phyloP scores from a whole-genome alignment of 2,113 vertebrate species.

The Ahaetulla prasina region DNA sequence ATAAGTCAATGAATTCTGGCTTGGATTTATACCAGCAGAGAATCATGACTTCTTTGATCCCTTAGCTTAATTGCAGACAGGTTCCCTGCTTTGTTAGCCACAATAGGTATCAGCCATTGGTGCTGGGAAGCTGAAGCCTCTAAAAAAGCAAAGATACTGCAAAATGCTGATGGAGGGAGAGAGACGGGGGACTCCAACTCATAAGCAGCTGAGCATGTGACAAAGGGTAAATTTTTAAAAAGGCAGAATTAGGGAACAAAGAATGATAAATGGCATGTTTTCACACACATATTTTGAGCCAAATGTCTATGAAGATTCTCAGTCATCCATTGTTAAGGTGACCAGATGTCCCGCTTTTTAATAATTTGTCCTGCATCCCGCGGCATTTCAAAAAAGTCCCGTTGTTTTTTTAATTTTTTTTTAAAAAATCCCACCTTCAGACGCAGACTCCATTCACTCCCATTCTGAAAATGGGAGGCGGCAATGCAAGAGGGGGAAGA shows the following conservation, averaged over 20 bases:
- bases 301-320: background rate
- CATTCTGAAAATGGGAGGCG: too few species aligned
- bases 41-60: background rate
- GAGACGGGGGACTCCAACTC: background rate
- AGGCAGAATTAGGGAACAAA: background rate
- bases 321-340: too few species aligned
- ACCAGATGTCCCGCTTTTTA: too few species aligned
- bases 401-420: too few species aligned
- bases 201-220: background rate
- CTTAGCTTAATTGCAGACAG: background rate
- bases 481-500: too few species aligned
- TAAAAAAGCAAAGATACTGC: background rate
- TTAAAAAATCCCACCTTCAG: too few species aligned
- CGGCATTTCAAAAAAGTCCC: too few species aligned
- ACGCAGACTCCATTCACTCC: too few species aligned
- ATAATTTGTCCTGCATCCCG: too few species aligned
- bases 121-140: background rate
- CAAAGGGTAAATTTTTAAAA: background rate
- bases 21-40: background rate
- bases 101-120: background rate
- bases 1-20: background rate
- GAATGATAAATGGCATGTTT: background rate
- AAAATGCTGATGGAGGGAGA: background rate
- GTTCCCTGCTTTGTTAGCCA: background rate
- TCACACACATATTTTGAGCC: background rate